Evolutionary conservation across 1,140 invertebrate species (phyloP), one percentile per base, ranked within the genome.

Genomic region (Halesus radiatus): DNA sequence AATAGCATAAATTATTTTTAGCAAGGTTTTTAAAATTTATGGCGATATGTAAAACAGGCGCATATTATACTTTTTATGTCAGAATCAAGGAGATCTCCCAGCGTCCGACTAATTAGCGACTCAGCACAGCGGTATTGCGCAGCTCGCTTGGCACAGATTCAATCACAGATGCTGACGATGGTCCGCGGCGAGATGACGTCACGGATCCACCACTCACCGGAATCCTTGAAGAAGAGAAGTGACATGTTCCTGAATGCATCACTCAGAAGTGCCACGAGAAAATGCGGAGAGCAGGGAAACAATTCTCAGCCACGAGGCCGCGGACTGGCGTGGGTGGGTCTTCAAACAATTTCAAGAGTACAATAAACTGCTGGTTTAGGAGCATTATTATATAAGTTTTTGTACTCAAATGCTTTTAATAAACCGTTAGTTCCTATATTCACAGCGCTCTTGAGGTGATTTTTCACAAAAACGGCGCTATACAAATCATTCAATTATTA

Each of bases 221-320:
- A 16, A 53, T 52, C 68, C 68, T 72, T 52, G 68, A 53, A 52
- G 68, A 53, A 4, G 2, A 72, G 20, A 3, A 22, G 45, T 72
- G 68, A 72, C 68, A 53, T 72, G 68, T 72, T 68, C 68, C 68
- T 52, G 68, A 26, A 53, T 22, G 45, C 45, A 50, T 72, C 13
- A 53, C 8, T 45, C 37, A 45, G 37, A 45, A 45, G 20, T 23
- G 68, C 22, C 26, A 54, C 50, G 45, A 53, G 50, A 72, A 50
- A 45, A 7, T 32, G 26, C 15, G 50, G 26, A 15, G 22, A 26
- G 23, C 53, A 53, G 16, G 68, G 68, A 72, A 72, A 72, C 68
- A 72, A 16, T 18, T 18, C 56, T 60, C 26, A 26, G 1, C 37
- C 37, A 66, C 62, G 32, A 32, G 20, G 23, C 26, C 64, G 7